phyloP scores from a whole-genome alignment of 2,797 vertebrate genomes.

The Spinus olivaceus region DNA sequence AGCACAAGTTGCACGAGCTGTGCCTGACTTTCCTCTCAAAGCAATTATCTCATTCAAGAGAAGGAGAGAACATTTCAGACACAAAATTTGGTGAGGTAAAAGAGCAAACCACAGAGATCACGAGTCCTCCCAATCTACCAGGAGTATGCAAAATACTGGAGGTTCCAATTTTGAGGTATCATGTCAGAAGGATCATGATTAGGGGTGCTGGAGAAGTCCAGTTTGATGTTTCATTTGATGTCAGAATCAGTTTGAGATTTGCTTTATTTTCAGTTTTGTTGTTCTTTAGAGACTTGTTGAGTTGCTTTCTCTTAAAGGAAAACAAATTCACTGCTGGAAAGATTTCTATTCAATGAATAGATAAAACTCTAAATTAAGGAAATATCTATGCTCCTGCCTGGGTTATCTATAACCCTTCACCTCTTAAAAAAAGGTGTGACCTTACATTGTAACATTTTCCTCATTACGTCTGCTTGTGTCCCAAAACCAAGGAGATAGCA shows the following conservation, averaged over 20 bases:
- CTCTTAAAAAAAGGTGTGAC: background rate
- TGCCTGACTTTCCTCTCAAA: background rate
- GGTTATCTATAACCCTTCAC: background rate
- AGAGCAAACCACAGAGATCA: background rate
- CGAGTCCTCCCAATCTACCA: background rate
- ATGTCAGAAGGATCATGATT: background rate
- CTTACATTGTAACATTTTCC: background rate
- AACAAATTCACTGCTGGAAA: background rate
- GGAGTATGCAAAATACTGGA: background rate
- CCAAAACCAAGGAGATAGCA: background rate
- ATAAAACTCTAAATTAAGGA: background rate
- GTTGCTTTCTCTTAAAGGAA: background rate
- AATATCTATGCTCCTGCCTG: background rate
- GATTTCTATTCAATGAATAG: background rate
- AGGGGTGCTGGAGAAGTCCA: background rate
- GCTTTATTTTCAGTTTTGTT: background rate
- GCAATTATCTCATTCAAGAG: background rate
- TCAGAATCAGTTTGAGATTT: background rate
- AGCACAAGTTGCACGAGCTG: rapidly evolving
- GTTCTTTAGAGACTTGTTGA: background rate
- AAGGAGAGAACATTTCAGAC: background rate
- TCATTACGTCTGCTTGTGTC: background rate
- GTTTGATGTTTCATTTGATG: background rate
- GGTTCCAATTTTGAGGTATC: background rate
- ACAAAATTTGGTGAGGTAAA: background rate